A percentile compares a stretch with the other conserved stretches of the same genome.
Conservation (phyloP, 2,888 invertebrate genomes). For the Graphium colonna region DNA sequence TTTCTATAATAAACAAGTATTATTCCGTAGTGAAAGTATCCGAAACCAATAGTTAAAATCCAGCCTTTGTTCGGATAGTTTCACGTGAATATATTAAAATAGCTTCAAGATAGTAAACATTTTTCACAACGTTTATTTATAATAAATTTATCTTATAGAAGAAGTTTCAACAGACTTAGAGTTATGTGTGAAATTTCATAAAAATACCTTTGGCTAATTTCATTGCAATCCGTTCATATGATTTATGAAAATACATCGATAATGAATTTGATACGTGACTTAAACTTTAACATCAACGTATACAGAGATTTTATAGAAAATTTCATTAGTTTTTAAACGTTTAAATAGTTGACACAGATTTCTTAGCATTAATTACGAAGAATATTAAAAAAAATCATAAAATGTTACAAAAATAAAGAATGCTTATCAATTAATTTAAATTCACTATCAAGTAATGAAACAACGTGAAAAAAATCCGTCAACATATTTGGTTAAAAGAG, state of each 20-base stretch:
- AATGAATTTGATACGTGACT: not conserved
- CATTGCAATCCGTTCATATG: not conserved
- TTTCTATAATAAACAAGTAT: constrained; percentile 15
- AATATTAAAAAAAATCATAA: too few relatives aligned
- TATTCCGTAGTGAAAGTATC: constrained; percentile 30
- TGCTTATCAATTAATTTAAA: too few relatives aligned
- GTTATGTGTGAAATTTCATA: not conserved
- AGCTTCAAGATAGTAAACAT: constrained; percentile 12
- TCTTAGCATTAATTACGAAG: too few relatives aligned
- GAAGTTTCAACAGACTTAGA: not conserved
- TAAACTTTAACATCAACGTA: not conserved
- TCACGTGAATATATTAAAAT: constrained; percentile 18
- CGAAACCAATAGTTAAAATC: constrained; percentile 30
- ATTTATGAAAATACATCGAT: not conserved
- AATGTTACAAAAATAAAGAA: too few relatives aligned
- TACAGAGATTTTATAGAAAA: not conserved
- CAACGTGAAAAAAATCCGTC: too few relatives aligned
- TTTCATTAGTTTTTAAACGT: too few relatives aligned
- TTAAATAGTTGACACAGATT: too few relatives aligned
- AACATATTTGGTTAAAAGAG: too few relatives aligned
- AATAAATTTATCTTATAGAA: not conserved
- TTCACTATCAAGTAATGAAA: too few relatives aligned
- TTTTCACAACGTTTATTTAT: constrained; percentile 6
- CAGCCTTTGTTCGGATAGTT: constrained; percentile 41
- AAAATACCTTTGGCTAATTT: not conserved